These are phyloP conservation scores for Oligia strigilis DNA, from an alignment of 2,888 invertebrate genomes.

Conservation along the genomic window DNA sequence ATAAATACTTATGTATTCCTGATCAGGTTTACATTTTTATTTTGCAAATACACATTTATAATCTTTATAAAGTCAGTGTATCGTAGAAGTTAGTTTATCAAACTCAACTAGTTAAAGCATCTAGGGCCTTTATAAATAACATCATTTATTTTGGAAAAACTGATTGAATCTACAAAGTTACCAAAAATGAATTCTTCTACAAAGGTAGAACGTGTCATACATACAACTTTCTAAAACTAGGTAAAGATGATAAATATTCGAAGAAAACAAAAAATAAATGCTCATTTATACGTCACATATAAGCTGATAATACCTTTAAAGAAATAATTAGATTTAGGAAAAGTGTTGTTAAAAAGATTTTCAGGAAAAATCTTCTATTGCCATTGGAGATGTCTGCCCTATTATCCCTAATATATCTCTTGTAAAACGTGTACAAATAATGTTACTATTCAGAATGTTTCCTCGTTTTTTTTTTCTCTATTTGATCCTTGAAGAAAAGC, in stretches of 20 bases:
- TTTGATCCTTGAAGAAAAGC: neutral
- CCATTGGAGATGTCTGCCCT: slow-evolving; percentile 5
- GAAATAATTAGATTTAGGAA: slow-evolving; percentile 20
- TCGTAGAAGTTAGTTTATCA: neutral
- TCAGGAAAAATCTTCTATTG: neutral
- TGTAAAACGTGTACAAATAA: slow-evolving; percentile 35
- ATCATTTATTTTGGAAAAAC: neutral
- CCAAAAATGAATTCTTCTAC: no score
- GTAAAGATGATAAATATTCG: neutral
- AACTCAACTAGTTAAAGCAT: neutral
- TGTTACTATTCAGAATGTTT: slow-evolving; percentile 23
- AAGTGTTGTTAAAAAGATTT: slow-evolving; percentile 33
- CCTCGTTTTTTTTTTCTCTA: slow-evolving; percentile 6
- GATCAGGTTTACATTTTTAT: neutral
- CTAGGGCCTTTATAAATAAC: neutral
- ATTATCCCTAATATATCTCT: slow-evolving; percentile 24
- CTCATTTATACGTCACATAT: neutral
- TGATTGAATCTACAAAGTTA: no score
- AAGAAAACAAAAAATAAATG: neutral
- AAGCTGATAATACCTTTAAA: slow-evolving; percentile 7
- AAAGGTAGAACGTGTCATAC: no score
- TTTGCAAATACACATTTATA: neutral
- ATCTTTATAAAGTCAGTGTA: neutral
- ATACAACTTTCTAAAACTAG: no score
- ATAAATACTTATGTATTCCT: no score